Conservation (phyloP, 2,888 invertebrate species). For the Girardia tigrina region DNA sequence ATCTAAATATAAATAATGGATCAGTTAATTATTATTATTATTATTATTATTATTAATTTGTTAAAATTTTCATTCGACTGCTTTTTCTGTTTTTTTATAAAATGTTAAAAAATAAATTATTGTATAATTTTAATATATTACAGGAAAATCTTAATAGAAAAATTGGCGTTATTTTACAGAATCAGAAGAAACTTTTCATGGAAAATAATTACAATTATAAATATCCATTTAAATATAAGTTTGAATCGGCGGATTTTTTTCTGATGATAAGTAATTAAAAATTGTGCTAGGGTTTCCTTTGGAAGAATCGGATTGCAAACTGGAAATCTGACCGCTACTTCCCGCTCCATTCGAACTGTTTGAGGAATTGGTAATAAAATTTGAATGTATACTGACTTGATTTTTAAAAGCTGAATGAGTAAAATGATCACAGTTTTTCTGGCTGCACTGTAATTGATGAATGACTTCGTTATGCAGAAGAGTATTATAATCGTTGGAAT, state of each 20-base stretch:
- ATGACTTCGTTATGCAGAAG: slow-evolving; percentile 11
- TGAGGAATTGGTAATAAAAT: neutral
- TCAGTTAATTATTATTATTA: no score
- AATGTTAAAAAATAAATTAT: no score
- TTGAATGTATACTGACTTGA: neutral
- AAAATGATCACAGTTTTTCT: neutral
- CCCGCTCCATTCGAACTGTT: neutral
- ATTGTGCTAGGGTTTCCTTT: neutral
- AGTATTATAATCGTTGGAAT: slow-evolving; percentile 19
- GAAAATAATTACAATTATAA: no score
- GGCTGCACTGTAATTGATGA: slow-evolving; percentile 12
- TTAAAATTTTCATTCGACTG: no score
- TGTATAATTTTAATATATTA: no score
- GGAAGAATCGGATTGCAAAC: neutral
- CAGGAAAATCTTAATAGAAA: no score
- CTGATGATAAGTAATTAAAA: neutral
- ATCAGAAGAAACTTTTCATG: no score
- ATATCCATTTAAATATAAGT: neutral
- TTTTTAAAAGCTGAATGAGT: neutral
- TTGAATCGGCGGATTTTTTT: neutral
- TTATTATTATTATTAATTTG: no score
- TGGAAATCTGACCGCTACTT: neutral
- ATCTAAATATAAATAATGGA: no score
- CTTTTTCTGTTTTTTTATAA: no score
- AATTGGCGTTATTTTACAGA: no score